Evolutionary conservation across 1,140 invertebrate species (phyloP).

Genomic region (Drosophila nannoptera): DNA sequence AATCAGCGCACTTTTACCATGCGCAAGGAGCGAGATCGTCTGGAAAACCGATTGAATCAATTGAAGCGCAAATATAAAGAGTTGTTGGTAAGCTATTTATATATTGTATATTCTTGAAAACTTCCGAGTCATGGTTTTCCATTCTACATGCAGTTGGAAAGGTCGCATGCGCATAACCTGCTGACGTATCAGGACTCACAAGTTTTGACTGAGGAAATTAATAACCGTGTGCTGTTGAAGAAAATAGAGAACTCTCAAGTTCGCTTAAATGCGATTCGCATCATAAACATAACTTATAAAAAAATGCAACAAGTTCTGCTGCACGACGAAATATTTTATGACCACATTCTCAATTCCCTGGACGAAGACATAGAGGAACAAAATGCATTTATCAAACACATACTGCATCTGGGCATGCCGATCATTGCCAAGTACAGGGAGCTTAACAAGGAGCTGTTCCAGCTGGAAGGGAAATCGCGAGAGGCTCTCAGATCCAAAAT

Average conservation of each 20-base stretch:
- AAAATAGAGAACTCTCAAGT: conserved; percentile 75
- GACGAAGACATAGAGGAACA: conserved; percentile 72
- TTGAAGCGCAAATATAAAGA: conserved; percentile 52
- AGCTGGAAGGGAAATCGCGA: conserved; percentile 40
- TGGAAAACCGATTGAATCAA: conserved; percentile 50
- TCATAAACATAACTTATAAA: conserved; percentile 68
- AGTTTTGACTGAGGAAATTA: conserved; percentile 55
- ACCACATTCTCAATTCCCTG: conserved; percentile 68
- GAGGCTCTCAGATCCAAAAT: conserved; percentile 60
- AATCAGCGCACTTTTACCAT: conserved; percentile 75
- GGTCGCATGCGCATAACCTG: conserved; percentile 61
- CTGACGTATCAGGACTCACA: conserved; percentile 69
- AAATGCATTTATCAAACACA: conserved; percentile 67
- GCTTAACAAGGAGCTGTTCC: conserved; percentile 52
- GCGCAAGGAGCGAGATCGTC: conserved; percentile 73
- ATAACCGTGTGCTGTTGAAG: conserved; percentile 53
- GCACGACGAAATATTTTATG: conserved; percentile 73
- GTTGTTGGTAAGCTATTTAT: conserved; percentile 49
- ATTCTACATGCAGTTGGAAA: conserved; percentile 25
- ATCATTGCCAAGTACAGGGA: conserved; percentile 66
- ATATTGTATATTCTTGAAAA: background rate
- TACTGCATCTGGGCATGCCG: conserved; percentile 66
- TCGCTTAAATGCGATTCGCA: conserved; percentile 68
- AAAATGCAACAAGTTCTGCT: conserved; percentile 67
- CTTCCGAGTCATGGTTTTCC: background rate